These are phyloP conservation scores for Scortum barcoo DNA, from an alignment of 2,113 vertebrate species.

Conservation along the genomic window DNA sequence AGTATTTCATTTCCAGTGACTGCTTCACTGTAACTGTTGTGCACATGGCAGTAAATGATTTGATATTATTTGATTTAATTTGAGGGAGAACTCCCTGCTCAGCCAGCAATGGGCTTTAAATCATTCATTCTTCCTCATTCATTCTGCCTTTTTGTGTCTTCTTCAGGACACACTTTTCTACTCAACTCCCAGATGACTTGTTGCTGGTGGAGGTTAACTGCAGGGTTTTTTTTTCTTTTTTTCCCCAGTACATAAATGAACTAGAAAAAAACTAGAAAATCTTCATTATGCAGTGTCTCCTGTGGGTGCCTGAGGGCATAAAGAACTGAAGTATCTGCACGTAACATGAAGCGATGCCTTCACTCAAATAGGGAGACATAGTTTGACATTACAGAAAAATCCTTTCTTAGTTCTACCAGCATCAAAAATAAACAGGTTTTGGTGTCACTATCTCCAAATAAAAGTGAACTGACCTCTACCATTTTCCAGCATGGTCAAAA, in stretches of 20 bases:
- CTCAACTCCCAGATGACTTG: slow-evolving; percentile 11
- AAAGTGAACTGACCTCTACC: neutral
- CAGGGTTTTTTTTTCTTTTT: slow-evolving; percentile 12
- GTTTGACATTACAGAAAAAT: slow-evolving; percentile 42
- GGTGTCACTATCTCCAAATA: neutral
- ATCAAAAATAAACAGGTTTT: slow-evolving; percentile 7
- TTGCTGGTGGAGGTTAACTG: slow-evolving; percentile 39
- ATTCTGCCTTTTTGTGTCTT: slow-evolving; percentile 15
- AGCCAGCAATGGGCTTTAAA: neutral
- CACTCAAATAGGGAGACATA: slow-evolving; percentile 5
- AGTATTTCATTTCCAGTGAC: too few species aligned
- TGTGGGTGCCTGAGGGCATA: slow-evolving; percentile 21
- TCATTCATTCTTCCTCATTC: slow-evolving; percentile 7
- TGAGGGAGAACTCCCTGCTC: neutral
- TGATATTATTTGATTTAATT: too few species aligned
- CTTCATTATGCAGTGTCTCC: slow-evolving; percentile 24
- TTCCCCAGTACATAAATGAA: slow-evolving; percentile 6
- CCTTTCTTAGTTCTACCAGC: neutral
- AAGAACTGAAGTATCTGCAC: neutral
- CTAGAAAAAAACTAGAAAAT: slow-evolving; percentile 33
- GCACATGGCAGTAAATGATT: too few species aligned
- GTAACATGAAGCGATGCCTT: slow-evolving; percentile 6
- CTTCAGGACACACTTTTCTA: slow-evolving; percentile 35
- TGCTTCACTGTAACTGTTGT: too few species aligned
- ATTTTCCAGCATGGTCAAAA: slow-evolving; percentile 7